Evolutionary conservation across 1,140 invertebrate species (phyloP).

Genomic region (Aphaenogaster ashmeadi): DNA sequence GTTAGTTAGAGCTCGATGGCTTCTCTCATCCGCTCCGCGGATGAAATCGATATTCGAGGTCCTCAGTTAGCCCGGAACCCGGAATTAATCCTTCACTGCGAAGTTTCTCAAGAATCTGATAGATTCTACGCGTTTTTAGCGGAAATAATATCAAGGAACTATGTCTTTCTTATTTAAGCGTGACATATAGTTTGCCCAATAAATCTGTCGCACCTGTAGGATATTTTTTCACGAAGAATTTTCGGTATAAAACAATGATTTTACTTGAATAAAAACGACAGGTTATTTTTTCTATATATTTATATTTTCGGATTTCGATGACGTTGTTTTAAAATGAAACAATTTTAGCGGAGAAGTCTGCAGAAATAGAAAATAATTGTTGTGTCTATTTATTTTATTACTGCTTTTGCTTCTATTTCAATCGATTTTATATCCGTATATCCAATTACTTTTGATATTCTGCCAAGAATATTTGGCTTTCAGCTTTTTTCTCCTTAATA

Average conservation of each 20-base stretch:
- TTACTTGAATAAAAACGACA: background rate
- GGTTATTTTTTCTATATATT: background rate
- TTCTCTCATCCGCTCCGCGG: background rate
- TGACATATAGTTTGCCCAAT: background rate
- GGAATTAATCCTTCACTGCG: conserved; percentile 30
- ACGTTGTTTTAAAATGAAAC: background rate
- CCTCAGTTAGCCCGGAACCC: background rate
- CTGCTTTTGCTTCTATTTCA: conserved; percentile 8
- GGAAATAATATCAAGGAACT: background rate
- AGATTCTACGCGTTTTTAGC: background rate
- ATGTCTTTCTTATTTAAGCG: background rate
- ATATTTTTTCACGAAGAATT: background rate
- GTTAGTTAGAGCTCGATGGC: conserved; percentile 35
- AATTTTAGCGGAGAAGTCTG: background rate
- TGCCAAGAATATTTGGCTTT: background rate
- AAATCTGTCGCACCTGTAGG: background rate
- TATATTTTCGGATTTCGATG: background rate
- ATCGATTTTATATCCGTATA: background rate
- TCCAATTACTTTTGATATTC: background rate
- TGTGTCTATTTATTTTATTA: background rate
- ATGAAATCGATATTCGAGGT: conserved; percentile 54
- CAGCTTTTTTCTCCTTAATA: background rate
- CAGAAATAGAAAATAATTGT: background rate
- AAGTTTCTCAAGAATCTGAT: conserved; percentile 10
- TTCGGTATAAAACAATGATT: background rate